Base-by-base conservation (phyloP, 2,888 invertebrate species). In the Pyrrhosoma nymphula region DNA sequence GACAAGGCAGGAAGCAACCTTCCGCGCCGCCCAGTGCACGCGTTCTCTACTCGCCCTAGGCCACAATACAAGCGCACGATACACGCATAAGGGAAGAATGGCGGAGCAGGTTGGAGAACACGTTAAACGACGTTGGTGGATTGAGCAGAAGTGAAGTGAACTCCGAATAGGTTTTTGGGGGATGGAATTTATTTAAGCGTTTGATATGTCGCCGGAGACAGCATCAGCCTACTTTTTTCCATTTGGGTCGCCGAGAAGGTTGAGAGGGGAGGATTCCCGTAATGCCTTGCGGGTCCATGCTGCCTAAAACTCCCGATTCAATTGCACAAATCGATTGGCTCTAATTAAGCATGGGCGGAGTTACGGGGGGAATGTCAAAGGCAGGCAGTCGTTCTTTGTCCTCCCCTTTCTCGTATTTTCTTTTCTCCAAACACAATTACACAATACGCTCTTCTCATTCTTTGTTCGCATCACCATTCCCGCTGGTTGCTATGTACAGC, bases 281-380 rank as follows among this genome's bases (percentile, higher is more conserved):
- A 10, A 26, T n/a, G 69, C 23, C 23, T 4, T 10, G 69, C n/a
- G 69, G 69, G 23, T 47, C n/a, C 69, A 26, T 12, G n/a, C 2
- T 26, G n/a, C 69, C n/a, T 4, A 69, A 69, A 69, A 69, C 69
- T 26, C 63, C 35, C 63, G 63, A 91, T 91, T 91, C 91, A 91
- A 91, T 91, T 91, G 63, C 91, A 63, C 91, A 91, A 63, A 91
- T 91, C 91, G 91, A 91, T 91, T n/a, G 90, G 35, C 35, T 60
- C 91, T 63, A 91, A 91, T 91, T 91, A 91, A 91, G 63, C 63
- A 63, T 91, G 60, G 26, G 12, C 20, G 91, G 60, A 91, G 56
- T 30, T n/a, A 60, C 90, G n/a, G 60, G n/a, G 60, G 90, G 30
- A 90, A 56, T 60, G 90, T 90, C 90, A 90, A 60, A 60, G 56